A percentile compares a stretch with the other conserved stretches of the same genome.
Evolutionary conservation across 1,140 invertebrate genomes (phyloP).

Genomic region (Cyphomyrmex costatus): DNA sequence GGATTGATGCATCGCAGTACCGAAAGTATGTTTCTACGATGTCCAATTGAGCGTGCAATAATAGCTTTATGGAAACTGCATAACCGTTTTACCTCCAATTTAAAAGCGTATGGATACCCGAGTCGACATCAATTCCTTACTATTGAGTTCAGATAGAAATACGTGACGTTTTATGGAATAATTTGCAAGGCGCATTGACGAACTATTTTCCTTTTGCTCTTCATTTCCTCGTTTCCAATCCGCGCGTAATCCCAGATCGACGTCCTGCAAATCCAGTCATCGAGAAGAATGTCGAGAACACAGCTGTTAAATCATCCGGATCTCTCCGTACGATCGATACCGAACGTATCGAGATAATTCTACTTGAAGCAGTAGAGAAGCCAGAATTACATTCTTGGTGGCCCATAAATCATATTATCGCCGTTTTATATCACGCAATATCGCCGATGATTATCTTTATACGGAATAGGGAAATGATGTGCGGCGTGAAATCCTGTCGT

Average conservation of each 20-base stretch:
- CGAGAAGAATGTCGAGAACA: slow-evolving; percentile 4
- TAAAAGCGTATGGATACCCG: not conserved
- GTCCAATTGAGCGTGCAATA: slow-evolving; percentile 50
- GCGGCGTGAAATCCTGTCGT: slow-evolving; percentile 40
- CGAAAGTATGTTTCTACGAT: slow-evolving; percentile 16
- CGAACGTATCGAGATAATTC: slow-evolving; percentile 11
- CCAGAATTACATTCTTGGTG: slow-evolving; percentile 37
- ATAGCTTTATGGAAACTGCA: slow-evolving; percentile 9
- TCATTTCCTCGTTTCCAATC: not conserved
- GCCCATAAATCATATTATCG: slow-evolving; percentile 58
- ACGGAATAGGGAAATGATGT: not conserved
- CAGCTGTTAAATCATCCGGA: slow-evolving; percentile 25
- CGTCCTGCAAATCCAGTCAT: not conserved
- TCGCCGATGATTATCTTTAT: slow-evolving; percentile 49
- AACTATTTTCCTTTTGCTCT: not conserved
- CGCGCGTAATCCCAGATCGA: not conserved
- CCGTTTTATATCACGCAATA: slow-evolving; percentile 55
- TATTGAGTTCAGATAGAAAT: not conserved
- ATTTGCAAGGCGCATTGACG: slow-evolving; percentile 6
- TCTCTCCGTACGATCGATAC: slow-evolving; percentile 27
- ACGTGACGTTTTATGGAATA: not conserved
- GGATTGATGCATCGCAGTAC: not conserved
- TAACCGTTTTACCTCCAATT: slow-evolving; percentile 35
- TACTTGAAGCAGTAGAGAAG: not conserved
- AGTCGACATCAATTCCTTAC: not conserved